Conservation (phyloP, 1,140 invertebrate species). For the Zaprionus tsacasi region DNA sequence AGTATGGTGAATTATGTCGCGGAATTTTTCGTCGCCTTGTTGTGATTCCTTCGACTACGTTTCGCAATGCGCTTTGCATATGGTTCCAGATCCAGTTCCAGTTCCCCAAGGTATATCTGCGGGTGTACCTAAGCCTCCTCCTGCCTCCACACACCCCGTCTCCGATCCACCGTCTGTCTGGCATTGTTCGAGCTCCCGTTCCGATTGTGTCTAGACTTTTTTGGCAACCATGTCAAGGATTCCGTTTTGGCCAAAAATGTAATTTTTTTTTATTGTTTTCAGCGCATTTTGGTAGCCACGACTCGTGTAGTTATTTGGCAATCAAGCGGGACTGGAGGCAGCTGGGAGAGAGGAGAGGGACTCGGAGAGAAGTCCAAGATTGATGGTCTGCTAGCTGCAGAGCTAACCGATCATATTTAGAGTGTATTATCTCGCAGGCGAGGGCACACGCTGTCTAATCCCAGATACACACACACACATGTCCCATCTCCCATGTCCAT, state of each 20-base stretch:
- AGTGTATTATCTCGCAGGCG: conserved; percentile 1
- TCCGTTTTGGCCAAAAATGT: conserved; percentile 52
- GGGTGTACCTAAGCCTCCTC: neutral
- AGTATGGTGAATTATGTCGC: conserved; percentile 51
- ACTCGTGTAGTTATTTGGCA: conserved; percentile 50
- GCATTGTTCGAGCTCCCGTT: conserved; percentile 61
- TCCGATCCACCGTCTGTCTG: conserved; percentile 34
- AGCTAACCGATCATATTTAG: conserved; percentile 11
- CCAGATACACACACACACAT: conserved; percentile 43
- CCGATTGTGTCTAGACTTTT: conserved; percentile 62
- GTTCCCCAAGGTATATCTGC: conserved; percentile 50
- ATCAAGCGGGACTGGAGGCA: neutral
- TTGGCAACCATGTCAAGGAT: conserved; percentile 70
- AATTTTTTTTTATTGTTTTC: conserved; percentile 68
- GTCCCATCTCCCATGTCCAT: conserved; percentile 5
- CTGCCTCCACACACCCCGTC: too few species aligned
- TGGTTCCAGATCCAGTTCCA: neutral
- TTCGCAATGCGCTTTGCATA: conserved; percentile 54
- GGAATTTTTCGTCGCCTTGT: conserved; percentile 47
- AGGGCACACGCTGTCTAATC: conserved; percentile 57
- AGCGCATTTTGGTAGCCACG: conserved; percentile 39
- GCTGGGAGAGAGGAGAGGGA: neutral
- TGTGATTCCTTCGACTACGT: conserved; percentile 26
- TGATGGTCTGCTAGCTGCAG: neutral
- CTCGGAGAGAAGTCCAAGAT: neutral